Conservation (phyloP, 2,113 vertebrate species). For the Jacana jacana region DNA sequence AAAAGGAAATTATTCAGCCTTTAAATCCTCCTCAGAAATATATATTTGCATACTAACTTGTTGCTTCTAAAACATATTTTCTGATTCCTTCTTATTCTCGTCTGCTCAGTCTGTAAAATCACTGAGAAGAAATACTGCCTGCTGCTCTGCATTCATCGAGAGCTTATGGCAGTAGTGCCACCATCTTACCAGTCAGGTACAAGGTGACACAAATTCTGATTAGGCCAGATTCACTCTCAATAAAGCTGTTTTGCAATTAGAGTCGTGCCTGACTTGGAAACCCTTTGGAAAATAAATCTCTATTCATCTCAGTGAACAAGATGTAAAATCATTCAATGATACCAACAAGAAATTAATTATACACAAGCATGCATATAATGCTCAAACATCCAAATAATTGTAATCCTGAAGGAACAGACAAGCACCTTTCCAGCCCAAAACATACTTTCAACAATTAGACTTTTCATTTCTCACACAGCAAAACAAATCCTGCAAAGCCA, state of each 20-base stretch:
- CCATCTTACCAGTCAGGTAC: rapidly evolving
- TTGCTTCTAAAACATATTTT: neutral
- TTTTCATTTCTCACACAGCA: neutral
- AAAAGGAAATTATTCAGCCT: neutral
- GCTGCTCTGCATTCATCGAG: neutral
- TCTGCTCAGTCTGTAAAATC: neutral
- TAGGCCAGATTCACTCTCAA: neutral
- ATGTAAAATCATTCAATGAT: neutral
- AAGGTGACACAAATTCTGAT: neutral
- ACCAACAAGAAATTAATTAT: neutral
- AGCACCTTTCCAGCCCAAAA: neutral
- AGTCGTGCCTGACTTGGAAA: neutral
- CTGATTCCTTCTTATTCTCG: neutral
- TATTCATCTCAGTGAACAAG: neutral
- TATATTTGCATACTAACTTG: neutral
- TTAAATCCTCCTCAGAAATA: neutral
- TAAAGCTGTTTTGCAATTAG: neutral
- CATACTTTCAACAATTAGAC: neutral
- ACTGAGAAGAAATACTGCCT: neutral
- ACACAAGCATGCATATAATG: neutral
- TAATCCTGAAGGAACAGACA: neutral
- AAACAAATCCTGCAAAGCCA: neutral
- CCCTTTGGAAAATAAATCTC: neutral
- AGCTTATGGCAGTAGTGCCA: neutral
- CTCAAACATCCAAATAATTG: neutral